Conservation (phyloP, 2,888 invertebrate species). For the Elegia similella region DNA sequence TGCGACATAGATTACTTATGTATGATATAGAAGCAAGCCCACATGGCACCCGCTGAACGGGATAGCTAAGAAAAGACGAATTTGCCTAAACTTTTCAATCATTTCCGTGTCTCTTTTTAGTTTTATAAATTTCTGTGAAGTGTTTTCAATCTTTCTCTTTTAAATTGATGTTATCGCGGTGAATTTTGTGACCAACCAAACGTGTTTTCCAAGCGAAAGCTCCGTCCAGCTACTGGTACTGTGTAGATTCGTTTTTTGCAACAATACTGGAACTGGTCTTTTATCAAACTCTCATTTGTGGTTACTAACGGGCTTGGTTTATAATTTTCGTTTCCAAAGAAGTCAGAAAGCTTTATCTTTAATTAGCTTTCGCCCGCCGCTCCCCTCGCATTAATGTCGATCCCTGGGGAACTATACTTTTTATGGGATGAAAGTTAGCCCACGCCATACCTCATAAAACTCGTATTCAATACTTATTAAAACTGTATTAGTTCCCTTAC, state of each 20-base stretch:
- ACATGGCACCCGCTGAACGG: too few relatives aligned
- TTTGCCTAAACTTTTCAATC: too few relatives aligned
- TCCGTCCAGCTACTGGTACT: constrained; percentile 14
- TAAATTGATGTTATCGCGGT: not conserved
- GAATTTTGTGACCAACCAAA: constrained; percentile 3
- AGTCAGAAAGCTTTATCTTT: not conserved
- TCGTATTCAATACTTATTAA: not conserved
- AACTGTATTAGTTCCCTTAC: not conserved
- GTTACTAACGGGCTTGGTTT: constrained; percentile 19
- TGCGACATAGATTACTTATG: too few relatives aligned
- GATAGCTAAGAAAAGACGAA: too few relatives aligned
- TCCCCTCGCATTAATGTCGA: too few relatives aligned
- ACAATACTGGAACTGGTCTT: constrained; percentile 2
- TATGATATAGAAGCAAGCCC: too few relatives aligned
- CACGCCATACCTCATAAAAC: too few relatives aligned
- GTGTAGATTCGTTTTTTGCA: constrained; percentile 17
- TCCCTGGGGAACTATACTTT: too few relatives aligned
- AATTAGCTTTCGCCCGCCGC: too few relatives aligned
- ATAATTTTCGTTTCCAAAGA: not conserved
- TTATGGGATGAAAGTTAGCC: too few relatives aligned
- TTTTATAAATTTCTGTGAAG: too few relatives aligned
- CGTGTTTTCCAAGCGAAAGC: constrained; percentile 19
- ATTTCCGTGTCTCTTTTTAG: too few relatives aligned
- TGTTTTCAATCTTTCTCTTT: constrained; percentile 7
- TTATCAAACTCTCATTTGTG: constrained; percentile 32